These are phyloP conservation scores for Penaeus indicus DNA, from an alignment of 1,140 invertebrate genomes.

Conservation along the genomic window DNA sequence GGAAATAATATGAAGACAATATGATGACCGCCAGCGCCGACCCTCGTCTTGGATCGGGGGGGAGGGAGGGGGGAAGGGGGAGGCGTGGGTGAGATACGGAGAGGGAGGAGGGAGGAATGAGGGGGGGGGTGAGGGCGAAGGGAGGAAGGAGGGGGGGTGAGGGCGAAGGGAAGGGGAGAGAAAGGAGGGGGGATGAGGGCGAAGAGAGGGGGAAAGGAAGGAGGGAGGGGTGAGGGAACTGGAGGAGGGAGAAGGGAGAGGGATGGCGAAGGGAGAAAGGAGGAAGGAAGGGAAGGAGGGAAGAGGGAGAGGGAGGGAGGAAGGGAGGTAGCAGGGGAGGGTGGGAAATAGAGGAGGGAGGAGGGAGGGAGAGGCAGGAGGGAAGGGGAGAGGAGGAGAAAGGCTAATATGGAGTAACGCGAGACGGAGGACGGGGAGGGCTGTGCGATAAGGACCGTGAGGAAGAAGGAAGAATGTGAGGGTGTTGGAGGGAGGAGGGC, in stretches of 20 bases:
- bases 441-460: neutral
- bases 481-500: neutral
- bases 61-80: neutral
- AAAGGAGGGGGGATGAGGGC: neutral
- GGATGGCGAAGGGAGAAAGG: neutral
- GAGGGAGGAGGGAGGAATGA: neutral
- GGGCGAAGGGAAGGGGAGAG: neutral
- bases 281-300: no score
- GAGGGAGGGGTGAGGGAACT: neutral
- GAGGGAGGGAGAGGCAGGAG: slow-evolving; percentile 1
- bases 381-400: neutral
- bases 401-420: slow-evolving; percentile 15
- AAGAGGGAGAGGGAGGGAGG: neutral
- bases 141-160: neutral
- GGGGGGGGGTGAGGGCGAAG: neutral
- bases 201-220: neutral
- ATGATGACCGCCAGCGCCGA: slow-evolving; percentile 46
- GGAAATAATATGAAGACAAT: slow-evolving; percentile 58
- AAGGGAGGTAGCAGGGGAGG: neutral
- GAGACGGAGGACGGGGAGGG: neutral
- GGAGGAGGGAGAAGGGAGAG: no score
- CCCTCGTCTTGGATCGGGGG: slow-evolving; percentile 27
- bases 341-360: neutral
- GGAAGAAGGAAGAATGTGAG: slow-evolving; percentile 20
- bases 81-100: neutral